phyloP scores from a whole-genome alignment of 2,113 vertebrate species.

The Candoia aspera region DNA sequence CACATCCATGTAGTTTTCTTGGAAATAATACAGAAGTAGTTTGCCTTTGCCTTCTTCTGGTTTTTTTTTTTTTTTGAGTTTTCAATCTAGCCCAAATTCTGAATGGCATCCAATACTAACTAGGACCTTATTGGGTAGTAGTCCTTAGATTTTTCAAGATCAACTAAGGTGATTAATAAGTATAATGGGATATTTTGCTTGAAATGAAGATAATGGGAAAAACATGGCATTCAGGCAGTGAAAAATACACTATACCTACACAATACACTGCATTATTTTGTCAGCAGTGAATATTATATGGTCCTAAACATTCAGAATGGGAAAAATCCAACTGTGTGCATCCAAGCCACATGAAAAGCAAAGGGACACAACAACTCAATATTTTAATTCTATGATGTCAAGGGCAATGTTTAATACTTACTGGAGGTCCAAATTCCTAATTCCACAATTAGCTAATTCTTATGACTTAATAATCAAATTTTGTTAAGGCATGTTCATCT shows the following conservation, averaged over 20 bases:
- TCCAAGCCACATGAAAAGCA: background rate
- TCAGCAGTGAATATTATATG: background rate
- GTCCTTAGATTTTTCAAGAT: background rate
- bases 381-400: background rate
- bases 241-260: background rate
- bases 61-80: background rate
- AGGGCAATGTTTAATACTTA: background rate
- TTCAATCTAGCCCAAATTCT: background rate
- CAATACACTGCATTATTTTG: background rate
- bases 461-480: background rate
- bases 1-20: background rate
- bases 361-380: background rate
- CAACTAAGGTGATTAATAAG: background rate
- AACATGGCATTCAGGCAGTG: background rate
- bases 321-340: background rate
- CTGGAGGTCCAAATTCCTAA: too few species aligned
- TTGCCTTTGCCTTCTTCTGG: background rate
- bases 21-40: background rate
- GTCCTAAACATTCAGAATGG: background rate
- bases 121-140: background rate
- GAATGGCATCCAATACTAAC: background rate
- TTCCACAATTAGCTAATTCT: background rate
- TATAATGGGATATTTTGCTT: background rate
- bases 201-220: background rate
- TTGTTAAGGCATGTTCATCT: background rate